Evolutionary conservation across 30 jellyfish, hydroid and myxozoan genomes (phyloP), one percentile per base, ranked within the genome.

Genomic region (Aurelia sp.): DNA sequence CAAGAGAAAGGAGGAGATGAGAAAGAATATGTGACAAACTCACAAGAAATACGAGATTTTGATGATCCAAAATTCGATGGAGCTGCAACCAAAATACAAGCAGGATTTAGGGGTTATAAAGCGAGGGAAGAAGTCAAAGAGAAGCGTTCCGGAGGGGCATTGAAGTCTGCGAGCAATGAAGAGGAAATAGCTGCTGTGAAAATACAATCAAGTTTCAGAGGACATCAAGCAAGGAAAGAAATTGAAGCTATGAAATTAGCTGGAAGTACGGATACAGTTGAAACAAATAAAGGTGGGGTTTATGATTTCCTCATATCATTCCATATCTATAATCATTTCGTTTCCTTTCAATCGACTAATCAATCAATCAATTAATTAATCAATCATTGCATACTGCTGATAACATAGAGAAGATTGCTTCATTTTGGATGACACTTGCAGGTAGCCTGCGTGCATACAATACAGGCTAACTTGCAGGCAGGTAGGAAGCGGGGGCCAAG

Each of bases 181-280:
- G 84, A 90, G 78, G 97, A 90, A 52, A 91, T 58, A 18, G 98
- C 98, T 8, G 98, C 98, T 52, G 51, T 85, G 24, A 84, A 72
- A 70, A 91, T 91, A 52, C 98, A 91, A 81, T 80, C 96, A 27
- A 84, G 98, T 79, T 91, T 85, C 84, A 90, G 98, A 22, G 96
- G 98, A 60, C 98, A 85, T 79, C 69, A 67, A 72, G 95, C 96
- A n/a, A 86, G 96, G 75, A 85, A 91, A 74, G 91, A 86, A 53
- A 91, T 84, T 40, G 88, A 80, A 16, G 91, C 91, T 13, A 62
- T 81, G 88, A 85, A 73, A 60, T 63, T 63, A 8, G 52, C 90
- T 18, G 51, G 50, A 41, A 68, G 58, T 40, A 27, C 20, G 4
- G 86, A 57, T 44, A 9, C 55, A 44, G 55, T 7, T 17, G 81